Evolutionary conservation across 2,888 invertebrate species (phyloP).

Genomic region (Carabus problematicus): DNA sequence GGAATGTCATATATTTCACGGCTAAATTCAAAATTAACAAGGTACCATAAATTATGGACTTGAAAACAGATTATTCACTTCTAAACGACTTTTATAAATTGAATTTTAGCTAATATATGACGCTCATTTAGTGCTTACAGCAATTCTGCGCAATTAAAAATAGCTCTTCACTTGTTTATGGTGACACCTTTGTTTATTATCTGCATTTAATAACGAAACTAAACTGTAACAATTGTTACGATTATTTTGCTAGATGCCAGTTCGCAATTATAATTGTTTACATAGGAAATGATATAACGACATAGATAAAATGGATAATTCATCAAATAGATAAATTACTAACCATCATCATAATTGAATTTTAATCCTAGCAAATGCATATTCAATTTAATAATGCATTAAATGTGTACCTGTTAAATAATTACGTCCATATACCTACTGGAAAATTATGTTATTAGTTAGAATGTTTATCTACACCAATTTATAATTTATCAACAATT

Average conservation of each 20-base stretch:
- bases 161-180: constrained; percentile 16
- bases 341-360: no score
- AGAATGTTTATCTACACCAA: no score
- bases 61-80: constrained; percentile 16
- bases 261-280: no score
- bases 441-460: no score
- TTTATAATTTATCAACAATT: no score
- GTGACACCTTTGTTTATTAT: neutral
- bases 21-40: constrained; percentile 14
- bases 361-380: no score
- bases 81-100: constrained; percentile 18
- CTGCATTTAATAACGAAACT: constrained; percentile 8
- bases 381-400: no score
- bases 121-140: constrained; percentile 6
- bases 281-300: no score
- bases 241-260: constrained; percentile 1
- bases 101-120: constrained; percentile 18
- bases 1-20: constrained; percentile 13
- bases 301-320: no score
- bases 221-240: neutral
- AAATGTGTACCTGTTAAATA: no score
- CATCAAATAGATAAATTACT: no score
- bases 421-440: no score
- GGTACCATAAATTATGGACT: constrained; percentile 15
- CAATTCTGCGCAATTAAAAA: neutral